Evolutionary conservation across 1,140 invertebrate genomes (phyloP).

Genomic region (Micrasema longulum): DNA sequence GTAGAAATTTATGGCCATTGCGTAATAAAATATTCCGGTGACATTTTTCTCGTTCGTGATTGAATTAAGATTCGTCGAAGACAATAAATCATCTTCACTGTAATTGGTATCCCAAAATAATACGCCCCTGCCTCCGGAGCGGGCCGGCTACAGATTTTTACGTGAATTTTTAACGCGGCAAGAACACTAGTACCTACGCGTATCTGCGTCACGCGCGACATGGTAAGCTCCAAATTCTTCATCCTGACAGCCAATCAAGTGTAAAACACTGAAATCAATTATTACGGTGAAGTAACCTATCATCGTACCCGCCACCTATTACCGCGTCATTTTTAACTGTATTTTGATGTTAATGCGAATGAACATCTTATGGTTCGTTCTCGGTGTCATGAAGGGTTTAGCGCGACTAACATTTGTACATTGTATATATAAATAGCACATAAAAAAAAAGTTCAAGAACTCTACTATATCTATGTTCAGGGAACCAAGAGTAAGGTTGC

Average conservation of each 20-base stretch:
- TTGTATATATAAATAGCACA: too few species aligned
- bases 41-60: constrained; percentile 3
- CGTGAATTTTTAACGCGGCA: constrained; percentile 6
- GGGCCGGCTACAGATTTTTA: neutral
- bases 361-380: too few species aligned
- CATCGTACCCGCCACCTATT: too few species aligned
- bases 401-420: too few species aligned
- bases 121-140: too few species aligned
- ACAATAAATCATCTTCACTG: constrained; percentile 25
- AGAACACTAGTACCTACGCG: too few species aligned
- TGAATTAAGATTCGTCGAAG: constrained; percentile 6
- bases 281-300: neutral
- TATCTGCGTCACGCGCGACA: constrained; percentile 15
- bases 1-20: neutral
- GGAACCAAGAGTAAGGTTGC: too few species aligned
- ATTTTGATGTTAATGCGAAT: too few species aligned
- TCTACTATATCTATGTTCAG: too few species aligned
- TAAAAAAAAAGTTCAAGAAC: too few species aligned
- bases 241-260: constrained; percentile 39
- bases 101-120: constrained; percentile 28
- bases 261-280: constrained; percentile 40
- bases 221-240: constrained; percentile 11
- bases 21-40: constrained; percentile 4
- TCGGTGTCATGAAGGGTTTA: too few species aligned
- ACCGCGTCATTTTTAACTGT: too few species aligned